A percentile compares a stretch with the other conserved stretches of the same genome.
These are phyloP conservation scores for Colaptes auratus DNA, from an alignment of 2,113 vertebrate genomes.

Conservation along the genomic window DNA sequence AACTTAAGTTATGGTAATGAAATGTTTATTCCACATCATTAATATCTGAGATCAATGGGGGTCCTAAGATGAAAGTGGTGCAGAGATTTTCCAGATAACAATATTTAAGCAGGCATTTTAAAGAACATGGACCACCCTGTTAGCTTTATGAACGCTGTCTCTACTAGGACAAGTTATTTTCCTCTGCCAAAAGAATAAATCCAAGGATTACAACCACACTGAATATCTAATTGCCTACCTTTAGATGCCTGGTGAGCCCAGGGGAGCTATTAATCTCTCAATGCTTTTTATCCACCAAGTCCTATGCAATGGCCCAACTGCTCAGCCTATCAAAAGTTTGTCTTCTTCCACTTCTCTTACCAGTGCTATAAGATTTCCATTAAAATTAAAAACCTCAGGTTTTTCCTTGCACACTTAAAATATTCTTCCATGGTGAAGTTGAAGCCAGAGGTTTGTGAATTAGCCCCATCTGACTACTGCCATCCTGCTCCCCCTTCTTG, in stretches of 20 bases:
- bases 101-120: background rate
- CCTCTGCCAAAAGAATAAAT: background rate
- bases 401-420: background rate
- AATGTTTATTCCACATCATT: constrained; percentile 8
- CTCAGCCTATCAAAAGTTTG: background rate
- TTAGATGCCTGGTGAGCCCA: background rate
- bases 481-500: background rate
- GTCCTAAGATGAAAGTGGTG: background rate
- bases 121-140: background rate
- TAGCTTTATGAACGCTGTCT: background rate
- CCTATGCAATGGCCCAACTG: background rate
- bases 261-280: background rate
- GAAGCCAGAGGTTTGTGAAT: background rate
- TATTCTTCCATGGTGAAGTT: background rate
- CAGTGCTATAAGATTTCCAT: background rate
- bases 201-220: background rate
- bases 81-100: background rate
- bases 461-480: background rate
- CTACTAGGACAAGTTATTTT: background rate
- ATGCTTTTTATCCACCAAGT: background rate
- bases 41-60: background rate
- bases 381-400: background rate
- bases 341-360: background rate
- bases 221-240: background rate
- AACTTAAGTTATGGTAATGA: background rate